Evolutionary conservation across 2,888 invertebrate species (phyloP).

Genomic region (Panopea generosa): DNA sequence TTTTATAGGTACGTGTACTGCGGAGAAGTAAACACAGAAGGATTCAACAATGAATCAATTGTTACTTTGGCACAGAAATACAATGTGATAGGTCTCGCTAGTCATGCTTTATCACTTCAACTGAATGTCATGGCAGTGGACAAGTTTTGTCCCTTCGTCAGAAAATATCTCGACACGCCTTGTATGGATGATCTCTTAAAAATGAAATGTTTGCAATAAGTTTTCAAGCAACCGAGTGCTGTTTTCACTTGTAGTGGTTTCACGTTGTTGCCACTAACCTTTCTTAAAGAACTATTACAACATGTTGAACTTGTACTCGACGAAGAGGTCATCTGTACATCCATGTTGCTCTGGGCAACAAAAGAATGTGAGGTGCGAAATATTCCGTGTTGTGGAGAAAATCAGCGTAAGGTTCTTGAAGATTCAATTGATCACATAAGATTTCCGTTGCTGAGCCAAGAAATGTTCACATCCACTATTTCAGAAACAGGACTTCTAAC

Average conservation of each 20-base stretch:
- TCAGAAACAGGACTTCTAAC: slow-evolving; percentile 45
- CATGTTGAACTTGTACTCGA: slow-evolving; percentile 42
- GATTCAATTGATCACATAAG: slow-evolving; percentile 36
- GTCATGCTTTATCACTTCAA: slow-evolving; percentile 19
- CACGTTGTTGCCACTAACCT: slow-evolving; percentile 28
- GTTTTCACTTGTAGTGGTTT: slow-evolving; percentile 42
- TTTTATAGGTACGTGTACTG: slow-evolving; percentile 53
- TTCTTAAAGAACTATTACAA: slow-evolving; percentile 34
- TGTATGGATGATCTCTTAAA: slow-evolving; percentile 30
- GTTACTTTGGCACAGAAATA: slow-evolving; percentile 40
- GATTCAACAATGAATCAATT: slow-evolving; percentile 12
- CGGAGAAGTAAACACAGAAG: slow-evolving; percentile 13
- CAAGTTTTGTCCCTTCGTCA: slow-evolving; percentile 47
- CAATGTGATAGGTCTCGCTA: slow-evolving; percentile 25
- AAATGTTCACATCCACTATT: slow-evolving; percentile 50
- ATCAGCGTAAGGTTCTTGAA: slow-evolving; percentile 43
- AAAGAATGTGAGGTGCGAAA: slow-evolving; percentile 32
- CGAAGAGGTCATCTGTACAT: slow-evolving; percentile 44
- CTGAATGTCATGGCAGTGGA: slow-evolving; percentile 17
- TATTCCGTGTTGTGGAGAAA: slow-evolving; percentile 37
- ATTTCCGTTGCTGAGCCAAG: slow-evolving; percentile 46
- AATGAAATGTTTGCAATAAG: slow-evolving; percentile 45
- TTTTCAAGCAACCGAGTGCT: slow-evolving; percentile 28
- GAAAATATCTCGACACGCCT: slow-evolving; percentile 20
- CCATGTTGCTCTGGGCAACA: slow-evolving; percentile 48